Evolutionary conservation across 2,113 vertebrate genomes (phyloP).

Genomic region (Scartelaos histophorus): DNA sequence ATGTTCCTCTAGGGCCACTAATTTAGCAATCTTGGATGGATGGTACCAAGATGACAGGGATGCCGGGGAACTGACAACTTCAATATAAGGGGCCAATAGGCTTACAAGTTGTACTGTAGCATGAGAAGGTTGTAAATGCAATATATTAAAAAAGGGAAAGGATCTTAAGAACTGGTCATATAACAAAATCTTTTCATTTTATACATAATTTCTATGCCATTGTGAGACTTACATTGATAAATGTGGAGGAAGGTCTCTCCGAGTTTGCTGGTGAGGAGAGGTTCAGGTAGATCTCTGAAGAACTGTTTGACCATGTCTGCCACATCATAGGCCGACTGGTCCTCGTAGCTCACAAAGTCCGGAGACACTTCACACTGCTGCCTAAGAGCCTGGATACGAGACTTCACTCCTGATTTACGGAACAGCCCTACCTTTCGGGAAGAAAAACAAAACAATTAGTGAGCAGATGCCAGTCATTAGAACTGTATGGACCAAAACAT

Average conservation of each 20-base stretch:
- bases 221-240: slow-evolving; percentile 87
- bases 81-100: not conserved
- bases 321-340: slow-evolving; percentile 94
- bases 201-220: too few relatives aligned
- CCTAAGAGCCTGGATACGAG: slow-evolving; percentile 90
- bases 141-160: not conserved
- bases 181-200: not conserved
- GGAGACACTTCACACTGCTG: slow-evolving; percentile 92
- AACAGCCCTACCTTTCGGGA: slow-evolving; percentile 91
- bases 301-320: slow-evolving; percentile 99
- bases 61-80: not conserved
- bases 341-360: slow-evolving; percentile 86
- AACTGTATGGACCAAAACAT: not conserved
- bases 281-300: slow-evolving; percentile 94
- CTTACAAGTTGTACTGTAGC: not conserved
- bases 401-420: slow-evolving; percentile 95
- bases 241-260: slow-evolving; percentile 97
- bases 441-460: not conserved
- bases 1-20: too few relatives aligned
- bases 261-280: slow-evolving; percentile 93
- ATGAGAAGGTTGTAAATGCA: too few relatives aligned
- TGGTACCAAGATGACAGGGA: not conserved
- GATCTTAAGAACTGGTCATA: not conserved
- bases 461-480: not conserved
- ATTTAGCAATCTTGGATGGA: too few relatives aligned